A percentile compares a stretch with the other conserved stretches of the same genome.
phyloP scores from a whole-genome alignment of 2,113 vertebrate species.

The Sylvilagus bachmani region DNA sequence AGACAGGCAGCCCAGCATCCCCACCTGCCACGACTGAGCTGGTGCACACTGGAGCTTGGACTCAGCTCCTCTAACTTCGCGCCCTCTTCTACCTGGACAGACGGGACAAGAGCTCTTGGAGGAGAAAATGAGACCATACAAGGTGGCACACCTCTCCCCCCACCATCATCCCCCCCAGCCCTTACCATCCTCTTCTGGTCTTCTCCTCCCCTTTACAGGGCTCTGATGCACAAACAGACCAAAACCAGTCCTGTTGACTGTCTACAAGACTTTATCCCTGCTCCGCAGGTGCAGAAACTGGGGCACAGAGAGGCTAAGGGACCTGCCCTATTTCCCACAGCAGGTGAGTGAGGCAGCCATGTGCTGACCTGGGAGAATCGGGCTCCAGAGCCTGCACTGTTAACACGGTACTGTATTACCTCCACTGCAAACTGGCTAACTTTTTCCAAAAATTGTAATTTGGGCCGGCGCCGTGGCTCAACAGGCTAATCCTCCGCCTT shows the following conservation, averaged over 20 bases:
- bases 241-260: not conserved
- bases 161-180: not conserved
- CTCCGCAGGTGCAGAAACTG: not conserved
- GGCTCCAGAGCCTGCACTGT: not conserved
- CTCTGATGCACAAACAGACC: not conserved
- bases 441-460: not conserved
- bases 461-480: no score
- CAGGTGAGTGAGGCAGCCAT: fast-evolving
- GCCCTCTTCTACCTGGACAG: not conserved
- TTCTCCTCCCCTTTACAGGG: not conserved
- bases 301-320: not conserved
- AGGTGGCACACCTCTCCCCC: not conserved
- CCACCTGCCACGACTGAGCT: not conserved
- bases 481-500: no score
- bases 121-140: not conserved
- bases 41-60: not conserved
- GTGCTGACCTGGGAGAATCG: not conserved
- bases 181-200: not conserved
- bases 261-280: not conserved
- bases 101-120: not conserved
- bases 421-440: not conserved
- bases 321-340: not conserved
- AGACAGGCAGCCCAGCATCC: not conserved
- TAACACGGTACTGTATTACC: not conserved
- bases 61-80: not conserved